A percentile compares a stretch with the other conserved stretches of the same genome.
These are phyloP conservation scores for Alligator sinensis DNA, from an alignment of 2,113 vertebrate species.

Conservation along the genomic window DNA sequence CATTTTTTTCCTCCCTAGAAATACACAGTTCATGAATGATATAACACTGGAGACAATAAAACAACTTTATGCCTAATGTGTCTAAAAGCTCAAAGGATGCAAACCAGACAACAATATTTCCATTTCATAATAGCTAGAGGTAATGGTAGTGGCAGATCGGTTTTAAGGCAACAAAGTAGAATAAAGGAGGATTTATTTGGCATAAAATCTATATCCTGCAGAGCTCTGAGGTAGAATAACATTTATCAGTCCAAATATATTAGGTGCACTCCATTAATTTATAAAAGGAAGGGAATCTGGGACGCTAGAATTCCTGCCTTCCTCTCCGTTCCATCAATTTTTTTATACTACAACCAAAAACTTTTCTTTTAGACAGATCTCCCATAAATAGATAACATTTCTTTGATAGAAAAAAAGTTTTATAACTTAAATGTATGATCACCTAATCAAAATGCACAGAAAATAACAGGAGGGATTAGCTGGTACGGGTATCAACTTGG, in stretches of 20 bases:
- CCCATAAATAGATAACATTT: neutral
- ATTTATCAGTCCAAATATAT: conserved; percentile 27
- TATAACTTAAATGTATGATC: neutral
- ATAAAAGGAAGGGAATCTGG: neutral
- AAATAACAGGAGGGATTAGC: neutral
- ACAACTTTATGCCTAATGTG: neutral
- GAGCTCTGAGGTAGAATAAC: conserved; percentile 23
- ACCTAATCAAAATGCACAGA: neutral
- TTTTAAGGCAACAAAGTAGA: conserved; percentile 25
- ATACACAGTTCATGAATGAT: neutral
- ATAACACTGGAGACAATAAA: neutral
- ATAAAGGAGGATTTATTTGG: conserved; percentile 47
- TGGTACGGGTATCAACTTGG: neutral
- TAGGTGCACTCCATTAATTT: conserved; percentile 24
- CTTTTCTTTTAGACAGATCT: neutral
- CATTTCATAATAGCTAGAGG: conserved; percentile 5
- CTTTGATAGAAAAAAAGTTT: neutral
- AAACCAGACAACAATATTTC: conserved; percentile 10
- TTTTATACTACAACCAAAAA: neutral
- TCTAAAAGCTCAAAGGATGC: conserved; percentile 13
- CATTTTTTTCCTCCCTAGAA: neutral
- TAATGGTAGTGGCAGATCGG: neutral
- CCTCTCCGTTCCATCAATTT: neutral
- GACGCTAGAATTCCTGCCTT: neutral
- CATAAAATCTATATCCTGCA: conserved; percentile 36